A percentile compares a stretch with the other conserved stretches of the same genome.
phyloP scores from a whole-genome alignment of 2,113 vertebrate genomes.

The Sander lucioperca region DNA sequence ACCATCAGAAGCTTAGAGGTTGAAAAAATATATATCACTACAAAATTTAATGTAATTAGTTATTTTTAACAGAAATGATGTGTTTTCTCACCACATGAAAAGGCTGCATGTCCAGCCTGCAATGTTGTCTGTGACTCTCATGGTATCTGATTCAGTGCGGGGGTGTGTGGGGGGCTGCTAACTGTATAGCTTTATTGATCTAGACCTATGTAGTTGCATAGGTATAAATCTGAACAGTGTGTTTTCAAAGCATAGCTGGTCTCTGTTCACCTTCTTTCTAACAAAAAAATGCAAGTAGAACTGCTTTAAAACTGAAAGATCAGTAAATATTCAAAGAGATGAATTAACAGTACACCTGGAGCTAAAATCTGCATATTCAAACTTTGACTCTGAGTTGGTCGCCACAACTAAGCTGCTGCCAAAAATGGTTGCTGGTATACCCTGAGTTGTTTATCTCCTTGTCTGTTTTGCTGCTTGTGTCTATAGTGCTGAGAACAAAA shows the following conservation, averaged over 20 bases:
- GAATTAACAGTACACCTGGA: neutral
- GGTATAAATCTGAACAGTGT: neutral
- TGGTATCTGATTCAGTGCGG: neutral
- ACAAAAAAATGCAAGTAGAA: neutral
- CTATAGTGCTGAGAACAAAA: constrained; percentile 46
- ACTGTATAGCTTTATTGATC: constrained; percentile 19
- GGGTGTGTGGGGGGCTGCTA: neutral
- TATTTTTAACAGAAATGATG: no score
- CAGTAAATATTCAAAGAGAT: neutral
- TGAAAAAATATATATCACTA: neutral
- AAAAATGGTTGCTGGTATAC: neutral
- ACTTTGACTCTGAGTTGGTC: neutral
- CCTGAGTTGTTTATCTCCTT: neutral
- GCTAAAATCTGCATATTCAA: neutral
- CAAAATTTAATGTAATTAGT: neutral
- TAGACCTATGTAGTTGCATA: neutral
- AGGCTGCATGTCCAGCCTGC: neutral
- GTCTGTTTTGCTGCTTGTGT: constrained; percentile 36
- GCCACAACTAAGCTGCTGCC: neutral
- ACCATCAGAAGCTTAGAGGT: neutral
- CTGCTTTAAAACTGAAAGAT: neutral
- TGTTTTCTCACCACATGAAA: neutral
- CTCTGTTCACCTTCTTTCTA: neutral
- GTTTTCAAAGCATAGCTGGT: neutral
- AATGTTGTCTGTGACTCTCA: neutral